Evolutionary conservation across 1,140 invertebrate genomes (phyloP), one percentile per base, ranked within the genome.

Genomic region (Drosophila novamexicana): DNA sequence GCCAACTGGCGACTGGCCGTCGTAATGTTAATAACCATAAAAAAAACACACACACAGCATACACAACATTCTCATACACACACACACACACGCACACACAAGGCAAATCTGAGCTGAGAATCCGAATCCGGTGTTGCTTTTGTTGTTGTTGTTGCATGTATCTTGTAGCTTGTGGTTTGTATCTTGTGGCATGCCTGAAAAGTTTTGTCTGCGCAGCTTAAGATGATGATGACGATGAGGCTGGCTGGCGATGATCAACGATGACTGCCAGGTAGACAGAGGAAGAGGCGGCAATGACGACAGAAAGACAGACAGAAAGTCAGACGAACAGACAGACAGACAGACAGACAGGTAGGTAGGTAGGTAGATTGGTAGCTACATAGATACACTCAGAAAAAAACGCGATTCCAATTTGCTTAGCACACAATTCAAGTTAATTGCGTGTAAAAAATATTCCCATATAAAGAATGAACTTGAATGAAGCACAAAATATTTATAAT

Each of bases 201-300:
- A 70, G 59, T 56, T 64, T 64, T 62, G 67, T 62, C 47, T 69
- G 67, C 37, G 57, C 45, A 39, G 16, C 37, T 9, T 14, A 42
- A 52, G 52, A 39, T 22, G 57, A 14, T 53, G 49, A 44, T 45
- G 61, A 22, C 37, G 59, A 29, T 32, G 56, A 18, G 18, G 56
- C 34, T 52, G 61, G 56, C 53, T 73, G 67, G 83, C 64, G 81
- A 81, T 85, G 82, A 85, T 85, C 81, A 86, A 81, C 83, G 83
- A 71, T 86, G 72, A 59, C 54, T 80, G 65, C 57, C 66, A 69
- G 58, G 52, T 62, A 70, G 57, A 63, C 56, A 53, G 63, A 58
- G 42, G 50, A 57, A 71, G 75, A 83, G 66, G 73, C 73, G 80
- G 66, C 50, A 36, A 16, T 37, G 29, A 39, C 16, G 45, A 57